These are phyloP conservation scores for Suillia variegata DNA, from an alignment of 2,888 invertebrate genomes.

Conservation along the genomic window DNA sequence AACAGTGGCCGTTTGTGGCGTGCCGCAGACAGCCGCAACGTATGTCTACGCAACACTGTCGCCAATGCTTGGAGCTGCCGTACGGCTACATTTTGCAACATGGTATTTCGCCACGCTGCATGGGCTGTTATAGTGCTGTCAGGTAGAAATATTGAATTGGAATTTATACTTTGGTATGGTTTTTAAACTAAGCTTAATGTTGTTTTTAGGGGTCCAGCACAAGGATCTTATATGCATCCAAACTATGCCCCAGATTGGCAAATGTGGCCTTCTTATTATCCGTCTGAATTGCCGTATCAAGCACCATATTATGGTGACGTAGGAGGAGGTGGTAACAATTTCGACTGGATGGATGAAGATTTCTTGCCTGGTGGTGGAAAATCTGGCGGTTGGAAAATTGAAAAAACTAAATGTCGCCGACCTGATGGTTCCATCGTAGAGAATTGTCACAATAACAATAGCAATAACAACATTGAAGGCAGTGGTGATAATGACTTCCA, in stretches of 20 bases:
- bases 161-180: too few relatives aligned
- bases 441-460: conserved; percentile 27
- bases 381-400: conserved; percentile 33
- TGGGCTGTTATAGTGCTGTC: conserved; percentile 24
- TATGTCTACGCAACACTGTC: conserved; percentile 27
- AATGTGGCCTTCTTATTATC: conserved; percentile 9
- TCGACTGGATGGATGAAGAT: conserved; percentile 14
- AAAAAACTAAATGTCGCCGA: conserved; percentile 36
- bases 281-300: neutral
- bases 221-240: neutral
- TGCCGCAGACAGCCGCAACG: conserved; percentile 20
- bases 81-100: conserved; percentile 36
- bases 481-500: conserved; percentile 22
- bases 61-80: conserved; percentile 33
- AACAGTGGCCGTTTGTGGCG: conserved; percentile 41
- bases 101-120: conserved; percentile 39
- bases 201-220: too few relatives aligned
- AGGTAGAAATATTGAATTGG: too few relatives aligned
- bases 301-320: conserved; percentile 8
- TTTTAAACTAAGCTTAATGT: too few relatives aligned
- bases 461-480: neutral
- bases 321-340: too few relatives aligned
- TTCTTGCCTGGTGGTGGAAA: conserved; percentile 1
- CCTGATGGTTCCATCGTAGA: conserved; percentile 33
- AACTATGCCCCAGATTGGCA: neutral